Percentiles rank a stretch among this genome's conserved stretches.
Conservation (phyloP, 2,797 vertebrate genomes). For the Lepilemur septentrionalis region DNA sequence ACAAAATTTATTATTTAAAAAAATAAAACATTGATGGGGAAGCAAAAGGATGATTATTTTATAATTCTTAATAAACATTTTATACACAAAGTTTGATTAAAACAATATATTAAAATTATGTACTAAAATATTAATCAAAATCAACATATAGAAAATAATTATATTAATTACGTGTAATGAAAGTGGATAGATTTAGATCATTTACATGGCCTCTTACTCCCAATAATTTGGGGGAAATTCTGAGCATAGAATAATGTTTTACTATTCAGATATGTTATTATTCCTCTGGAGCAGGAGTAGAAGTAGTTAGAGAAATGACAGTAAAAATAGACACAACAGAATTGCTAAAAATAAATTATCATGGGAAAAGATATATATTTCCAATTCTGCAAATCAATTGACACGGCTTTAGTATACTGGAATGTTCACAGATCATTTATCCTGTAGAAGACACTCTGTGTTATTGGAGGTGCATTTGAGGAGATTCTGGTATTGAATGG, state of each 20-base stretch:
- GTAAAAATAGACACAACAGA: background rate
- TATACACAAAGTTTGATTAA: background rate
- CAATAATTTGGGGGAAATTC: background rate
- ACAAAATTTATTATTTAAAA: background rate
- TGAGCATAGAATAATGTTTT: background rate
- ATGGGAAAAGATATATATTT: background rate
- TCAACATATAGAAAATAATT: background rate
- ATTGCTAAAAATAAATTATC: background rate
- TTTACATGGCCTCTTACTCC: background rate
- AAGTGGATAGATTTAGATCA: background rate
- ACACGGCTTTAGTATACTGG: background rate
- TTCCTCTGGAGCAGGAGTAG: background rate
- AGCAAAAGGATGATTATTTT: background rate
- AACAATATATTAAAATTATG: background rate
- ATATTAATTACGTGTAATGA: background rate
- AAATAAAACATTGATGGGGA: background rate
- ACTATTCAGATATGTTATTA: background rate
- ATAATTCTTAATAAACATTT: background rate
- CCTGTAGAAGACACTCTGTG: background rate
- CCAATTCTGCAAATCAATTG: background rate
- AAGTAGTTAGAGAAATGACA: background rate
- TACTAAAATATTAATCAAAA: background rate
- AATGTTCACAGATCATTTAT: background rate
- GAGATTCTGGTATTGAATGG: background rate
- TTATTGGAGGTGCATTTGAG: background rate